Evolutionary conservation across 2,888 invertebrate species (phyloP), one percentile per base, ranked within the genome.

Genomic region (Drosophila siamana): DNA sequence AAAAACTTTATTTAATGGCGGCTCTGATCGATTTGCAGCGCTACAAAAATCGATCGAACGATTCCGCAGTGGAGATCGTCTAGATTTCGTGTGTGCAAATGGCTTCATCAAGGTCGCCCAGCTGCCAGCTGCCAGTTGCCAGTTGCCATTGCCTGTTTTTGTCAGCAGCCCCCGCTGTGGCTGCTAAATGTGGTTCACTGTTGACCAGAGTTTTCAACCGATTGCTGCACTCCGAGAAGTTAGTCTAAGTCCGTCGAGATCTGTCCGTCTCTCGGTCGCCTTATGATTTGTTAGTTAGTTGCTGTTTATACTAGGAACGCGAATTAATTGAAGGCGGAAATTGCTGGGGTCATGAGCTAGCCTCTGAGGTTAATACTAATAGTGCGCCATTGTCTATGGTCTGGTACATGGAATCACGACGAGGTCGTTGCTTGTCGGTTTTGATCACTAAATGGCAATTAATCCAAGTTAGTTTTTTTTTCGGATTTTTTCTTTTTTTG

Each of bases 21-120:
- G 41, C 69, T 79, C 57, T 43, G 69, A 87, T 85, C 71, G 77
- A 87, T 87, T 85, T 81, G 78, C 60, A 56, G 72, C 72, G 66
- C 61, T 15, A 38, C 46, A 38, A 22, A 57, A 38, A 71, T 62
- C 36, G 54, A 64, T 71, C 69, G 74, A 66, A 74, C 40, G 70
- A 59, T 77, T 65, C 40, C 55, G 46, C 13, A 1, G 19, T 19
- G 69, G 40, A 60, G 77, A 86, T 86, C 81, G 66, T 64, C 78
- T 73, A 68, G 75, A 78, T 73, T 50, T 74, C 5, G 36, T 44
- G 44, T 54, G 51, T 56, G 64, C 74, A 46, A 75, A 78, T 62
- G 64, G 46, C 52, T 24, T 38, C 52, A 60, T 41, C 83, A 83
- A 83, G 82, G 82, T 85, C 88, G 86, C 36, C 74, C 63, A 59